Percentiles rank a stretch among this genome's conserved stretches.
phyloP scores from a whole-genome alignment of 2,888 invertebrate genomes.

The Caradrina clavipalpis region DNA sequence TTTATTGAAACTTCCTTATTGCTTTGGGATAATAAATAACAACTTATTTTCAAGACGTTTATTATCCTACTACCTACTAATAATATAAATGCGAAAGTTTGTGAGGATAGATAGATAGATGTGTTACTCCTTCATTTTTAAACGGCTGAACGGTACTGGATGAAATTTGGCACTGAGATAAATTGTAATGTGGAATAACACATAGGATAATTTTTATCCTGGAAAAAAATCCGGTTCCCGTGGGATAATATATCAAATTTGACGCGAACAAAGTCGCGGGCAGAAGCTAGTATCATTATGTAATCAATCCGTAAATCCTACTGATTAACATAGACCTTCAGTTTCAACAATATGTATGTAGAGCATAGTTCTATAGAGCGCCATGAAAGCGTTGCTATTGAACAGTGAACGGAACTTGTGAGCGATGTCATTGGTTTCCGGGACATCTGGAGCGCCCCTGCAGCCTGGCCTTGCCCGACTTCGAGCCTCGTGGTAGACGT shows the following conservation, averaged over 20 bases:
- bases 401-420: constrained; percentile 57
- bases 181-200: too few relatives aligned
- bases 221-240: too few relatives aligned
- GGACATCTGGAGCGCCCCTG: constrained; percentile 69
- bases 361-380: constrained; percentile 1
- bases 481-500: constrained; percentile 60
- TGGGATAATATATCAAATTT: too few relatives aligned
- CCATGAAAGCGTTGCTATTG: constrained; percentile 41
- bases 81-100: too few relatives aligned
- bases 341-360: constrained; percentile 16
- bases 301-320: background rate
- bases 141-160: too few relatives aligned
- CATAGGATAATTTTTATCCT: too few relatives aligned
- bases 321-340: background rate
- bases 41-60: constrained; percentile 5
- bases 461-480: constrained; percentile 80
- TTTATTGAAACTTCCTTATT: background rate
- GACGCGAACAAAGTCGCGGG: too few relatives aligned
- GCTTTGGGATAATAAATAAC: background rate
- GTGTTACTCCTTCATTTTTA: too few relatives aligned
- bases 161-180: too few relatives aligned
- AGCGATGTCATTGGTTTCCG: constrained; percentile 77
- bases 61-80: too few relatives aligned
- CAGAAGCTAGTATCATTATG: too few relatives aligned
- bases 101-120: too few relatives aligned